Base-by-base conservation (phyloP, 2,797 vertebrate species). In the Mus caroli region DNA sequence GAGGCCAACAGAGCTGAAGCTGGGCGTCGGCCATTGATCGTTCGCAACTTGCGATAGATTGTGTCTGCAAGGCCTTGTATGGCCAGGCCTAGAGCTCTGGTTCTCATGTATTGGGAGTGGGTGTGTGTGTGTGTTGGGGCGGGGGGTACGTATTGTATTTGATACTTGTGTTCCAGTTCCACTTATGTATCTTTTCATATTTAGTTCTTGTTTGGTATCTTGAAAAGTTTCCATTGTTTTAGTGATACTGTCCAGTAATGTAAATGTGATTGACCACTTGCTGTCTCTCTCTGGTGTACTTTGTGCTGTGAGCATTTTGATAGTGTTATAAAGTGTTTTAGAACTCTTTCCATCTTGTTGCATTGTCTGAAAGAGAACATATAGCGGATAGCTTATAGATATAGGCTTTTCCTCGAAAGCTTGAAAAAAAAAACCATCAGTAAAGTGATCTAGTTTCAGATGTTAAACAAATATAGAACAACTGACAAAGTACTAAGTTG, bases 301-400 rank as follows among this genome's bases (percentile, higher is more conserved):
- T 96, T 92, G 86, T 92, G 86, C 79, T 96, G 73, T 89, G 78
- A 95, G 93, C 58, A 86, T 94, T 96, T 94, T 83, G 60, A 92
- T 85, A 85, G 95, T 92, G 87, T 92, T 92, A 19, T 50, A 86
- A 75, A 85, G 89, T 94, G 56, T 73, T 92, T 94, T 96, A 90
- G 56, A 40, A 94, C 78, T 76, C 31, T 94, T 94, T 94, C 93
- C 93, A 92, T 80, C 75, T 86, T 85, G 67, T 92, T 92, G 75
- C 93, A 80, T 94, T 94, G 92, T 94, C 90, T 90, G 58, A 80
- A 92, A 90, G 76, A 94, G 40, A 94, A 92, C 86, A 94, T 80
- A 92, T 92, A 92, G 90, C 93, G 92, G 58, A 94, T 92, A 96
- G 90, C 95, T 96, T 96, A 94, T 92, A 92, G 90, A 76, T 90